These are phyloP conservation scores for Drosophila conformis DNA, from an alignment of 2,888 invertebrate genomes.

Conservation along the genomic window DNA sequence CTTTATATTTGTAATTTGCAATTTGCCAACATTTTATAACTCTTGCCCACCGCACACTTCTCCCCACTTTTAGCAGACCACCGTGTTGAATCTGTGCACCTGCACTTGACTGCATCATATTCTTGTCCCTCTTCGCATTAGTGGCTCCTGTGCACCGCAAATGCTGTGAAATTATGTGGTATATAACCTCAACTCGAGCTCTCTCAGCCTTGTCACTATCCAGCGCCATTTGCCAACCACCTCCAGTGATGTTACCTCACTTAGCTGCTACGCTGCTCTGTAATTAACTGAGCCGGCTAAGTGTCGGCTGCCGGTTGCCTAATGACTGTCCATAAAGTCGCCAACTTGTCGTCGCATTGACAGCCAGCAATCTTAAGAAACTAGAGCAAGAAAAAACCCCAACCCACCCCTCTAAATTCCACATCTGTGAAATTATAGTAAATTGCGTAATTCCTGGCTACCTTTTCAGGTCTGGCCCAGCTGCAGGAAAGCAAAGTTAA, in stretches of 20 bases:
- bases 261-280: slow-evolving; percentile 45
- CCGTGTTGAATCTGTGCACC: slow-evolving; percentile 25
- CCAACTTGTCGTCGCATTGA: slow-evolving; percentile 57
- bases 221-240: neutral
- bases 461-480: slow-evolving; percentile 30
- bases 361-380: slow-evolving; percentile 66
- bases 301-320: slow-evolving; percentile 73
- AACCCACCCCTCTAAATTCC: neutral
- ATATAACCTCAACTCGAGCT: slow-evolving; percentile 5
- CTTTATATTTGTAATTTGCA: slow-evolving; percentile 13
- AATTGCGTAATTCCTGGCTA: slow-evolving; percentile 73
- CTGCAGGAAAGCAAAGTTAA: slow-evolving; percentile 1
- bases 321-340: slow-evolving; percentile 82
- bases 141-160: slow-evolving; percentile 63
- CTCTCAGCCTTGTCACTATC: neutral
- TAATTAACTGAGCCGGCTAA: slow-evolving; percentile 74
- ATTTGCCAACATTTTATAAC: slow-evolving; percentile 11
- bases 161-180: slow-evolving; percentile 68
- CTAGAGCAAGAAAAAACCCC: slow-evolving; percentile 52
- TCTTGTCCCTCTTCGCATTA: slow-evolving; percentile 38
- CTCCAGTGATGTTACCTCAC: slow-evolving; percentile 26
- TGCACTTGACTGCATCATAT: slow-evolving; percentile 41
- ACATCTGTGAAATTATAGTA: slow-evolving; percentile 67
- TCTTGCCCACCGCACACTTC: neutral
- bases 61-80: neutral